phyloP scores from a whole-genome alignment of 1,140 invertebrate species.

The Scaptodrosophila lebanonensis region DNA sequence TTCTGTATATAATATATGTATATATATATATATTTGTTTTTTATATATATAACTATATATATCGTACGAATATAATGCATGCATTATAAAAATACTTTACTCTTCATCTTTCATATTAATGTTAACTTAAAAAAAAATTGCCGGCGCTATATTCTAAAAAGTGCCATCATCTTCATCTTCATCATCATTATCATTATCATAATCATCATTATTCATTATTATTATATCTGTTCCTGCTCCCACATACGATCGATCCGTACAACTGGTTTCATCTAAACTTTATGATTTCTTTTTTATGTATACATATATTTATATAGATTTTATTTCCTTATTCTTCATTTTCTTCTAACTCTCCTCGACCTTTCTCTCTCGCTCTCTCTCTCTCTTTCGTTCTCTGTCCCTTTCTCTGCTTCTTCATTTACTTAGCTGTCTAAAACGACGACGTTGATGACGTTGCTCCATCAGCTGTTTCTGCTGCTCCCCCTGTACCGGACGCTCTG shows the following conservation, averaged over 20 bases:
- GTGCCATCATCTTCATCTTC: constrained; percentile 24
- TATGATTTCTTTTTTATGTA: background rate
- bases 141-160: constrained; percentile 44
- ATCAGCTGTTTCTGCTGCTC: background rate
- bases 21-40: constrained; percentile 50
- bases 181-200: too few relatives aligned
- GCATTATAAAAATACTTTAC: constrained; percentile 76
- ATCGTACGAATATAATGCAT: constrained; percentile 75
- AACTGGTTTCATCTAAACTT: background rate
- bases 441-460: constrained; percentile 24
- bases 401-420: background rate
- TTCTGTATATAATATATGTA: constrained; percentile 32
- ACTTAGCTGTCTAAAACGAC: constrained; percentile 42
- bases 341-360: constrained; percentile 28
- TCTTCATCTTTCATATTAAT: constrained; percentile 37
- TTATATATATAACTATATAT: constrained; percentile 46
- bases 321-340: constrained; percentile 18
- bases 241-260: background rate
- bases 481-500: constrained; percentile 3
- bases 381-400: constrained; percentile 2
- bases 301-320: constrained; percentile 18
- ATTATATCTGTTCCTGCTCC: constrained; percentile 12
- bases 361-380: background rate
- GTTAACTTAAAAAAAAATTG: constrained; percentile 70
- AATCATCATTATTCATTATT: constrained; percentile 8